A percentile compares a stretch with the other conserved stretches of the same genome.
Evolutionary conservation across 1,140 invertebrate species (phyloP).

Genomic region (Drosophila pectinifera): DNA sequence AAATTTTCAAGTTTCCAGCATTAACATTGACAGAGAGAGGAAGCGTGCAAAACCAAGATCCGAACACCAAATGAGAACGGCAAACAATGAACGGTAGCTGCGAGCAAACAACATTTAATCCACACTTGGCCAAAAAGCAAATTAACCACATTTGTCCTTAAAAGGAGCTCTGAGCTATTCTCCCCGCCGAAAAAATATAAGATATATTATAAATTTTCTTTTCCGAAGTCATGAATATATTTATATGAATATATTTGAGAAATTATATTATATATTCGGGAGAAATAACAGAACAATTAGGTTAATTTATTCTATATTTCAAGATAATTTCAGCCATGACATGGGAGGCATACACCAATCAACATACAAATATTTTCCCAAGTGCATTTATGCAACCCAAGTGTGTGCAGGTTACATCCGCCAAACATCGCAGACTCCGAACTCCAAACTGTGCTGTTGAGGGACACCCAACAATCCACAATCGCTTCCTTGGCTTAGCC

Average conservation of each 20-base stretch:
- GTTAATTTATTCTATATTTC: too few species aligned
- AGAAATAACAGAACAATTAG: too few species aligned
- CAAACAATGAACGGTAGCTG: conserved; percentile 60
- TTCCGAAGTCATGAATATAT: too few species aligned
- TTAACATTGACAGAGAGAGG: conserved; percentile 77
- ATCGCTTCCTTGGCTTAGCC: conserved; percentile 25
- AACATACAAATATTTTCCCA: neutral
- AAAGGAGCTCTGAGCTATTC: neutral
- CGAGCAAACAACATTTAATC: conserved; percentile 15
- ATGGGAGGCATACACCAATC: too few species aligned
- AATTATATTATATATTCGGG: neutral
- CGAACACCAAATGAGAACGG: conserved; percentile 55
- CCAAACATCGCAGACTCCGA: conserved; percentile 1
- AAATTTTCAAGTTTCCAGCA: conserved; percentile 70
- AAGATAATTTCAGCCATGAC: neutral
- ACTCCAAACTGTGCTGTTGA: conserved; percentile 3
- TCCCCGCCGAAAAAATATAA: neutral
- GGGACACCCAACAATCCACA: conserved; percentile 28
- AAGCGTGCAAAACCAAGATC: conserved; percentile 52
- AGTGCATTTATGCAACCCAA: conserved; percentile 36
- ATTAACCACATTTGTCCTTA: conserved; percentile 2
- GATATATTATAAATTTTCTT: neutral
- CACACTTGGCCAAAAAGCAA: conserved; percentile 17
- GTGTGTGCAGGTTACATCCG: conserved; percentile 25
- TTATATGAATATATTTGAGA: too few species aligned